A percentile compares a stretch with the other conserved stretches of the same genome.
These are phyloP conservation scores for Mobula birostris DNA, from an alignment of 2,113 vertebrate genomes.

Conservation along the genomic window DNA sequence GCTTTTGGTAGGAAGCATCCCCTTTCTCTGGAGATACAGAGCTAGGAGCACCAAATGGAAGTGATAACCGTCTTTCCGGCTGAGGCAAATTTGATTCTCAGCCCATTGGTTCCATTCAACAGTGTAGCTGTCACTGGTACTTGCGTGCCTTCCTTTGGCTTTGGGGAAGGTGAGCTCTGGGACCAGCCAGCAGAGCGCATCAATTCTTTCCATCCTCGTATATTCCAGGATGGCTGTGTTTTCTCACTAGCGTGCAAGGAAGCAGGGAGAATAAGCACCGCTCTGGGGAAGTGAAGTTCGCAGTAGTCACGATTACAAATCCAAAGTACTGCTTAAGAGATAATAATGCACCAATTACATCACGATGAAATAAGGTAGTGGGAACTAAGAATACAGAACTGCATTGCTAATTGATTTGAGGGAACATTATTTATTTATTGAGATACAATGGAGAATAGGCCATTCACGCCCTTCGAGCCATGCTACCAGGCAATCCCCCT, in stretches of 20 bases:
- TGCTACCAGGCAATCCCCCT: too few relatives aligned
- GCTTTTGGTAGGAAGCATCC: neutral
- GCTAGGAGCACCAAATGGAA: neutral
- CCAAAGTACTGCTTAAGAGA: neutral
- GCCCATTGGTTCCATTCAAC: neutral
- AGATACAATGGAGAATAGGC: too few relatives aligned
- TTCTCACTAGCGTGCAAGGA: neutral
- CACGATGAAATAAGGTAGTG: neutral
- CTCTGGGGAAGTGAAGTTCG: neutral
- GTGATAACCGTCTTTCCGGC: neutral
- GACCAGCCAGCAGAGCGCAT: neutral
- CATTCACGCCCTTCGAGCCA: too few relatives aligned
- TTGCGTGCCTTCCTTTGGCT: neutral
- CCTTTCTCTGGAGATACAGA: neutral
- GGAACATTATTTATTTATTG: neutral
- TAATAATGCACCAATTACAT: neutral
- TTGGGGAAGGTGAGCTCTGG: neutral
- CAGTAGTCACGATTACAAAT: neutral
- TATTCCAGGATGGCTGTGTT: neutral
- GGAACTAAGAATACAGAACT: neutral
- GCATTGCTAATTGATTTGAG: neutral
- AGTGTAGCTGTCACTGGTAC: neutral
- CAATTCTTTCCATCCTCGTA: neutral
- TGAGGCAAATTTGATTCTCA: neutral
- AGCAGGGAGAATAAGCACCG: neutral